Evolutionary conservation across 2,888 invertebrate genomes (phyloP).

Genomic region (Panzeria rudis): DNA sequence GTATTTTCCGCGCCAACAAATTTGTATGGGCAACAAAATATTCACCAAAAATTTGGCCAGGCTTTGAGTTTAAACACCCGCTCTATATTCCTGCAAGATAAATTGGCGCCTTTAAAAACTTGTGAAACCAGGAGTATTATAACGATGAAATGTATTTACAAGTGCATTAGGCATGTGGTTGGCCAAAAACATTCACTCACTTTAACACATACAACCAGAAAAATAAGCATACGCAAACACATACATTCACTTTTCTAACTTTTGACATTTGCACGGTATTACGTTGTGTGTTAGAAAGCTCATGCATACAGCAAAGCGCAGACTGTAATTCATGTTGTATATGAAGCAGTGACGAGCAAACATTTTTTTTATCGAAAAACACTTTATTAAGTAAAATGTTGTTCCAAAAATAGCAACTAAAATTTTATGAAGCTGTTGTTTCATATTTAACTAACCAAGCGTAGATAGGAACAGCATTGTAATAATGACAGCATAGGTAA

Average conservation of each 20-base stretch:
- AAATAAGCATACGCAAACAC: not conserved
- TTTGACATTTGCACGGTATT: not conserved
- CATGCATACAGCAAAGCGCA: too few species aligned
- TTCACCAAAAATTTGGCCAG: not conserved
- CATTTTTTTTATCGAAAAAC: not conserved
- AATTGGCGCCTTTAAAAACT: not conserved
- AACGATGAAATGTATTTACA: conserved; percentile 51
- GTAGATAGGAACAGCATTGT: not conserved
- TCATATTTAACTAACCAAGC: not conserved
- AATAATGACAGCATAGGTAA: too few species aligned
- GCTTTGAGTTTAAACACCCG: not conserved
- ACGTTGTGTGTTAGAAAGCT: too few species aligned
- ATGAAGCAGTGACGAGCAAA: not conserved
- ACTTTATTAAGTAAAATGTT: not conserved
- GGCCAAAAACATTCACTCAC: conserved; percentile 50
- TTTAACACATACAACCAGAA: not conserved
- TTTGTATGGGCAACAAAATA: not conserved
- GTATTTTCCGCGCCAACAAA: not conserved
- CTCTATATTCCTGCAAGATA: not conserved
- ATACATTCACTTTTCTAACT: not conserved
- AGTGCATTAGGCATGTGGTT: conserved; percentile 60
- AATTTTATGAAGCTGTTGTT: not conserved
- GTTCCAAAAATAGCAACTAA: not conserved
- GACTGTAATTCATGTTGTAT: not conserved
- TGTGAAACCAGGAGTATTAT: conserved; percentile 24